Conservation (phyloP, 2,888 invertebrate species). For the Xestia ashworthii region DNA sequence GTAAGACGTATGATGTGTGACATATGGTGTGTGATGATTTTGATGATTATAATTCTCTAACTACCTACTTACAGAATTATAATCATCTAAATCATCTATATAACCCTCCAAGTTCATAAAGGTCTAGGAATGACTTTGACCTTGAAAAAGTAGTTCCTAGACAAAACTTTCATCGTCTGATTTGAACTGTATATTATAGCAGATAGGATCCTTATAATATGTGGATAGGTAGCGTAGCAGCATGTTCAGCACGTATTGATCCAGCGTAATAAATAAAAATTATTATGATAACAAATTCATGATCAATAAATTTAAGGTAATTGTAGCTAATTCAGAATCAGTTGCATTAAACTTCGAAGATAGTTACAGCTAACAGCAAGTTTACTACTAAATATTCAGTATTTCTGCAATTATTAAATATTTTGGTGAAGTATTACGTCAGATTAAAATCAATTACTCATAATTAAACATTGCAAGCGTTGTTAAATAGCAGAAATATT, state of each 20-base stretch:
- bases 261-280: not conserved
- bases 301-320: not conserved
- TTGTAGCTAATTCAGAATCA: not conserved
- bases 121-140: too few relatives aligned
- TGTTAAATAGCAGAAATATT: not conserved
- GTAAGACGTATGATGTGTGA: too few relatives aligned
- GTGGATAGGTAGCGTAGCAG: not conserved
- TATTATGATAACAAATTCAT: not conserved
- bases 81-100: too few relatives aligned
- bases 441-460: not conserved
- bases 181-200: not conserved
- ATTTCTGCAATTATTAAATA: not conserved
- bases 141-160: too few relatives aligned
- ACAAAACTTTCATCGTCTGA: not conserved
- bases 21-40: too few relatives aligned
- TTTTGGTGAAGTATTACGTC: not conserved
- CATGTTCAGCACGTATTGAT: not conserved
- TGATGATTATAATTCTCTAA: too few relatives aligned
- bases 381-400: conserved; percentile 1
- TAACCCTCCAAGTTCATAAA: too few relatives aligned
- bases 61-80: too few relatives aligned
- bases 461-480: not conserved
- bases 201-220: not conserved
- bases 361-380: not conserved
- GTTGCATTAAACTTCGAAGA: not conserved